These are phyloP conservation scores for Dascyllus trimaculatus DNA, from an alignment of 2,113 vertebrate species.

Conservation along the genomic window DNA sequence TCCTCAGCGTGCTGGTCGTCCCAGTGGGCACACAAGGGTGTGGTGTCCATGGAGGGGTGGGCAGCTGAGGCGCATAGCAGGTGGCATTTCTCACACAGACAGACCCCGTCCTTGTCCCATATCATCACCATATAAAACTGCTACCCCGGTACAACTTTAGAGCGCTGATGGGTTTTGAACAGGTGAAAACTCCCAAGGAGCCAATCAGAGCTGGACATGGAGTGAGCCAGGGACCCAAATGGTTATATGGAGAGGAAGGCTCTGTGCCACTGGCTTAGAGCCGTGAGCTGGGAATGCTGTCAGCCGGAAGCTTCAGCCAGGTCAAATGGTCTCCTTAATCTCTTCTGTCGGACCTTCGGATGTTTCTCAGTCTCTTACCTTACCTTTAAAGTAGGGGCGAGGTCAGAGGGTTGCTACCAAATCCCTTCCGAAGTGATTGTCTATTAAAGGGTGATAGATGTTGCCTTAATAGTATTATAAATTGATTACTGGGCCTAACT, in stretches of 20 bases:
- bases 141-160: constrained; percentile 45
- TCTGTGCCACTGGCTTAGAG: constrained; percentile 29
- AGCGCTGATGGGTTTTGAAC: constrained; percentile 70
- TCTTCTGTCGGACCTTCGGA: constrained; percentile 12
- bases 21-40: constrained; percentile 49
- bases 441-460: background rate
- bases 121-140: constrained; percentile 67
- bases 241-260: constrained; percentile 5
- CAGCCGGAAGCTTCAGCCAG: constrained; percentile 26
- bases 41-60: constrained; percentile 55
- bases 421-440: background rate
- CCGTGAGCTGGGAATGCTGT: constrained; percentile 21
- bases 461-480: background rate
- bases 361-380: constrained; percentile 15
- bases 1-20: constrained; percentile 22
- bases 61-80: constrained; percentile 77
- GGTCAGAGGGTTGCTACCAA: background rate
- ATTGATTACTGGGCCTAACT: constrained; percentile 8
- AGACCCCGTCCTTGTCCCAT: constrained; percentile 50
- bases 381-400: constrained; percentile 1
- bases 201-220: constrained; percentile 38
- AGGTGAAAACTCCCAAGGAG: constrained; percentile 65
- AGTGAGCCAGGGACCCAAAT: background rate
- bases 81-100: constrained; percentile 74
- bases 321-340: constrained; percentile 43